Conservation (phyloP, 2,113 vertebrate species). For the Eolophus roseicapilla region DNA sequence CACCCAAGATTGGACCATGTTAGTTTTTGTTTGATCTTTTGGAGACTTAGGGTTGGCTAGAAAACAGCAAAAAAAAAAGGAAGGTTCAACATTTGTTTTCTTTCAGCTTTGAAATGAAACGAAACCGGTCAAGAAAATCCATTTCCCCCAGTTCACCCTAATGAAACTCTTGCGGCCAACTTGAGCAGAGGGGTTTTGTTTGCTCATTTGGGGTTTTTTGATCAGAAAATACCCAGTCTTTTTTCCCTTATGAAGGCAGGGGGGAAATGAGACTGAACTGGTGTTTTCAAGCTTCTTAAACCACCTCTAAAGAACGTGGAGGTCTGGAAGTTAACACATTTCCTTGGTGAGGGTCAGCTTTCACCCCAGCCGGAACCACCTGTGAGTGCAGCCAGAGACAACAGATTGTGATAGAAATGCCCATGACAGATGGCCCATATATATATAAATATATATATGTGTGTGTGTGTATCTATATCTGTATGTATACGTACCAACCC, state of each 20-base stretch:
- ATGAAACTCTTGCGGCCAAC: background rate
- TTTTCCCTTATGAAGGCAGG: background rate
- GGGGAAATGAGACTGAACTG: background rate
- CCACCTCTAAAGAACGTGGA: background rate
- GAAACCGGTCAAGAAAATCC: background rate
- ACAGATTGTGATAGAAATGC: background rate
- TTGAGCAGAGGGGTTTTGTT: background rate
- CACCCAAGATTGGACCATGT: background rate
- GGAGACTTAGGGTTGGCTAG: background rate
- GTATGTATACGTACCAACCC: background rate
- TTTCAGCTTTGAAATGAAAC: slow-evolving; percentile 27
- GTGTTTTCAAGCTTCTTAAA: background rate
- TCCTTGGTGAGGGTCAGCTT: slow-evolving; percentile 48
- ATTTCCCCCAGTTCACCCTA: background rate
- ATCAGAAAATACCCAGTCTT: background rate
- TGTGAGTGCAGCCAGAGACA: background rate
- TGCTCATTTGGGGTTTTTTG: background rate
- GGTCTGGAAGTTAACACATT: slow-evolving; percentile 5
- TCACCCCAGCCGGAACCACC: slow-evolving; percentile 18
- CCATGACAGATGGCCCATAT: background rate
- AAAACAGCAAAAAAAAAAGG: background rate
- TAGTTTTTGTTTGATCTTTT: background rate
- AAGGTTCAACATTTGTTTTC: slow-evolving; percentile 4
- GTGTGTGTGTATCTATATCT: background rate
- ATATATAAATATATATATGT: background rate